phyloP scores from a whole-genome alignment of 2,113 vertebrate species.

The Thomomys bottae region DNA sequence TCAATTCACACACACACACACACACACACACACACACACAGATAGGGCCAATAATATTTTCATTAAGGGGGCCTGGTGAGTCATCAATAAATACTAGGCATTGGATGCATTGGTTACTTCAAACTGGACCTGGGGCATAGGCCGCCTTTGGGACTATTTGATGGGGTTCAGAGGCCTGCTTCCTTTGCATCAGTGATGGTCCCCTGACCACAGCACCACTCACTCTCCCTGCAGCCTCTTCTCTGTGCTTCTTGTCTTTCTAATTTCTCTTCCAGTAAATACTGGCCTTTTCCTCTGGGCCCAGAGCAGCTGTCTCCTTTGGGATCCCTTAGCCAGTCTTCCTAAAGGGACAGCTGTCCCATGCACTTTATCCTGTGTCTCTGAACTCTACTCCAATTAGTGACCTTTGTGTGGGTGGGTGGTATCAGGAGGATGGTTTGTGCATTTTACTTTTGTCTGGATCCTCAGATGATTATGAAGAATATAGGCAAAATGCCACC shows the following conservation, averaged over 20 bases:
- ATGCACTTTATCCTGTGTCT: not conserved
- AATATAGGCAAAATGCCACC: fast-evolving
- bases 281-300: not conserved
- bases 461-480: not conserved
- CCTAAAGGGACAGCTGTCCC: not conserved
- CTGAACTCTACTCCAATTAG: not conserved
- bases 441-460: not conserved
- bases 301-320: not conserved
- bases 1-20: too few relatives aligned
- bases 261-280: too few relatives aligned
- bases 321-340: not conserved
- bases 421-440: not conserved
- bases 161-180: too few relatives aligned
- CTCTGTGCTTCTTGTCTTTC: too few relatives aligned
- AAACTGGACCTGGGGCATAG: too few relatives aligned
- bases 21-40: not conserved
- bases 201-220: too few relatives aligned
- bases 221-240: too few relatives aligned
- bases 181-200: too few relatives aligned
- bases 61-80: not conserved
- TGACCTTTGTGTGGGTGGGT: not conserved
- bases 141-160: not conserved
- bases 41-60: not conserved
- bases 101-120: too few relatives aligned
- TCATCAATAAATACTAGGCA: not conserved